Percentiles rank a stretch among this genome's conserved stretches.
Evolutionary conservation across 2,888 invertebrate species (phyloP).

Genomic region (Melangyna quadrimaculata): DNA sequence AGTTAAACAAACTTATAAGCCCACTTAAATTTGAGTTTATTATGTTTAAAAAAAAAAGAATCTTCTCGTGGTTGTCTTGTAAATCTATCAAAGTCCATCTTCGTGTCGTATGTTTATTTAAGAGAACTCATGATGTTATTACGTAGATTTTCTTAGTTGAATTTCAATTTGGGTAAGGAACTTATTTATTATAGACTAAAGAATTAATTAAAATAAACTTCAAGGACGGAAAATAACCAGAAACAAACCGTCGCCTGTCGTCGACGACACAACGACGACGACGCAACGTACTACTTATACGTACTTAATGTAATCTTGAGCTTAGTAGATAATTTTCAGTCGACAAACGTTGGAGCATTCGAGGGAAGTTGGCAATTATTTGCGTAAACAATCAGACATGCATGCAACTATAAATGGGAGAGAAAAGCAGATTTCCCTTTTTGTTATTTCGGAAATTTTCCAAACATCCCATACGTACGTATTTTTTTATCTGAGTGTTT

Average conservation of each 20-base stretch:
- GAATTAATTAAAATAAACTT: conserved; percentile 12
- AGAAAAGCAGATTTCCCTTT: background rate
- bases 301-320: conserved; percentile 52
- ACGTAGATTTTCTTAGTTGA: conserved; percentile 1
- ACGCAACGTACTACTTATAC: background rate
- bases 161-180: conserved; percentile 14
- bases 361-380: conserved; percentile 63
- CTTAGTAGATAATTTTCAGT: conserved; percentile 54
- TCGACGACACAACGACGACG: background rate
- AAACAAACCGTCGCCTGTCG: conserved; percentile 7
- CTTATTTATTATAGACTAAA: too few relatives aligned
- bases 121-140: conserved; percentile 25
- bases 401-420: background rate
- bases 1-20: conserved; percentile 15
- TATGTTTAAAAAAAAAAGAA: background rate
- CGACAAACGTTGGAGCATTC: conserved; percentile 48
- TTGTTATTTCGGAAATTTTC: conserved; percentile 46
- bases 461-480: background rate
- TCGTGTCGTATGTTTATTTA: conserved; percentile 17
- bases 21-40: conserved; percentile 26
- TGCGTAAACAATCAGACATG: conserved; percentile 45
- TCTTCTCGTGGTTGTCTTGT: conserved; percentile 11
- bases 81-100: conserved; percentile 37
- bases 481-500: background rate
- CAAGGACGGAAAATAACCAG: conserved; percentile 36